A percentile compares a stretch with the other conserved stretches of the same genome.
Conservation (phyloP, 1,140 invertebrate species). For the Hycleus cichorii region DNA sequence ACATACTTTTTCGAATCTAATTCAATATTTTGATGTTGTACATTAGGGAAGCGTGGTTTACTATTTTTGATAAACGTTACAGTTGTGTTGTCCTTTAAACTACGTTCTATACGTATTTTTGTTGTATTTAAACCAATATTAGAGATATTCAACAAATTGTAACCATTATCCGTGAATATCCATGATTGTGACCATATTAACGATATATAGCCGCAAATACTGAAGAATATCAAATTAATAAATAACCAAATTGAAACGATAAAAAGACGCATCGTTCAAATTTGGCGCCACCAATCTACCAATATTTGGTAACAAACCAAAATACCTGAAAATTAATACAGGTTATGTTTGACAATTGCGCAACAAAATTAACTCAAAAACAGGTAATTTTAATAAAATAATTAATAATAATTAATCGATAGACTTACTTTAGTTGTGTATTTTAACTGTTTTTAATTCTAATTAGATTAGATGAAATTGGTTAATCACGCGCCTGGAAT, state of each 20-base stretch:
- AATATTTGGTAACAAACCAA: too few relatives aligned
- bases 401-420: too few relatives aligned
- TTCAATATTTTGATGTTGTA: constrained; percentile 45
- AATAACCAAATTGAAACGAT: constrained; percentile 62
- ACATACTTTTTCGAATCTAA: constrained; percentile 47
- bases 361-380: too few relatives aligned
- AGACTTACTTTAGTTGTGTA: too few relatives aligned
- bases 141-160: constrained; percentile 26
- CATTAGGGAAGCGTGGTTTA: constrained; percentile 51
- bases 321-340: too few relatives aligned
- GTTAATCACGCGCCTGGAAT: too few relatives aligned
- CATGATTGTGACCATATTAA: constrained; percentile 64
- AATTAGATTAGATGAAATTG: too few relatives aligned
- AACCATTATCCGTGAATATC: constrained; percentile 49
- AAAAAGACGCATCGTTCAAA: constrained; percentile 50
- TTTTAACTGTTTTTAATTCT: too few relatives aligned
- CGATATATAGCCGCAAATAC: constrained; percentile 63
- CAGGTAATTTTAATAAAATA: too few relatives aligned
- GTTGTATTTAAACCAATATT: constrained; percentile 15
- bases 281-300: too few relatives aligned
- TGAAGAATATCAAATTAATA: constrained; percentile 59
- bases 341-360: too few relatives aligned
- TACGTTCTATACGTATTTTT: constrained; percentile 35
- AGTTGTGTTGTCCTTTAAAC: constrained; percentile 31
- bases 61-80: constrained; percentile 39